phyloP scores from a whole-genome alignment of 1,140 invertebrate genomes.

The Eupristina koningsbergeri region DNA sequence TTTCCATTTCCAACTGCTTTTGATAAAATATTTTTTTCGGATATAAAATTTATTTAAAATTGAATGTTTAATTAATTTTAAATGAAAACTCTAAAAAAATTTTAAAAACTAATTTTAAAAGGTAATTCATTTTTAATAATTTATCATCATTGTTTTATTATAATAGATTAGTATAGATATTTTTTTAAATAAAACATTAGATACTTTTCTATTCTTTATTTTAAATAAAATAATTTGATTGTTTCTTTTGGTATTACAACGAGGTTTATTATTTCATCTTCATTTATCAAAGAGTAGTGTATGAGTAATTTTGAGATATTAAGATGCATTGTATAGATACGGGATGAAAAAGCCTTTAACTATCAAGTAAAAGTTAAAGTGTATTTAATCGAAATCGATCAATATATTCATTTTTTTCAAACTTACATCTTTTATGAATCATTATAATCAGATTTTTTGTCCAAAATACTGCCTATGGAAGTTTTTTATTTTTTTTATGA shows the following conservation, averaged over 20 bases:
- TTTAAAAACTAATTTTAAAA: too few species aligned
- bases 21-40: too few species aligned
- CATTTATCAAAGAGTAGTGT: not conserved
- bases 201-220: too few species aligned
- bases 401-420: not conserved
- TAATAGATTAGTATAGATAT: too few species aligned
- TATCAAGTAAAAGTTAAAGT: constrained; percentile 4
- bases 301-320: not conserved
- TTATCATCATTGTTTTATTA: too few species aligned
- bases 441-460: not conserved
- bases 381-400: constrained; percentile 20
- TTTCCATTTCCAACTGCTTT: too few species aligned
- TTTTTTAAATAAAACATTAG: too few species aligned
- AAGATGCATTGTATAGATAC: not conserved
- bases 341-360: constrained; percentile 26
- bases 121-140: too few species aligned
- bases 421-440: constrained; percentile 13
- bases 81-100: too few species aligned
- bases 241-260: not conserved
- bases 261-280: not conserved
- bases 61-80: too few species aligned
- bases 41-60: too few species aligned
- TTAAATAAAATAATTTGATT: too few species aligned
- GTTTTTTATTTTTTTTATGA: not conserved
- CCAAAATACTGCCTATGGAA: not conserved